Evolutionary conservation across 2,888 invertebrate genomes (phyloP), one percentile per base, ranked within the genome.

Genomic region (Endomychus coccineus): DNA sequence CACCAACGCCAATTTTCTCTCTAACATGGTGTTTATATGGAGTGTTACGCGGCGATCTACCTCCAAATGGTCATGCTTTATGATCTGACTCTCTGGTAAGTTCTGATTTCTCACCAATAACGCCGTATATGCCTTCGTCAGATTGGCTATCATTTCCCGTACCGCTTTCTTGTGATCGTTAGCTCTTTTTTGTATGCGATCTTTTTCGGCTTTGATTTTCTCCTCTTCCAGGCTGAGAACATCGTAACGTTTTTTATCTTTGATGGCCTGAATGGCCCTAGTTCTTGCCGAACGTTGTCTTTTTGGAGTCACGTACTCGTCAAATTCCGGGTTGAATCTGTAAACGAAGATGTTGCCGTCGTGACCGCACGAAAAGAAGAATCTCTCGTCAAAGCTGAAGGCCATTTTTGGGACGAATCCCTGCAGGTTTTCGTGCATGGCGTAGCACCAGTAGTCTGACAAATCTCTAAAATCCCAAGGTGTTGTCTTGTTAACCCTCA

Each of bases 271-370:
- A 29, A 45, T 40, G n/a, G 27, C n/a, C 3, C n/a, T 11, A 48
- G 17, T 32, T 44, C 40, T 35, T 9, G 27, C 1, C 67, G 42
- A 16, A 45, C 36, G 38, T 19, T 23, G 24, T 15, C 30, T 31
- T 24, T 4, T 10, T 37, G 9, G 7, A 31, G 36, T 7, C 15
- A 14, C 21, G 21, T 27, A 37, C 23, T 30, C 36, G 4, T 21
- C 10, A 9, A 27, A 14, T 4, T 39, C 34, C 1, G 39, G 39
- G 14, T 72, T 68, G 52, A 79, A 75, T 1, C 58, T 51, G 51
- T 75, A 87, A 0, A 79, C 73, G 56, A 89, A 88, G 32, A 88
- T 70, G 55, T 87, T 86, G 3, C 86, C 85, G 59, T 87, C 87
- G 11, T 70, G 55, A 0, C 87, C 88, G 50, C 80, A 74, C 1